Conservation (phyloP, 2,113 vertebrate genomes). For the Gobius niger region DNA sequence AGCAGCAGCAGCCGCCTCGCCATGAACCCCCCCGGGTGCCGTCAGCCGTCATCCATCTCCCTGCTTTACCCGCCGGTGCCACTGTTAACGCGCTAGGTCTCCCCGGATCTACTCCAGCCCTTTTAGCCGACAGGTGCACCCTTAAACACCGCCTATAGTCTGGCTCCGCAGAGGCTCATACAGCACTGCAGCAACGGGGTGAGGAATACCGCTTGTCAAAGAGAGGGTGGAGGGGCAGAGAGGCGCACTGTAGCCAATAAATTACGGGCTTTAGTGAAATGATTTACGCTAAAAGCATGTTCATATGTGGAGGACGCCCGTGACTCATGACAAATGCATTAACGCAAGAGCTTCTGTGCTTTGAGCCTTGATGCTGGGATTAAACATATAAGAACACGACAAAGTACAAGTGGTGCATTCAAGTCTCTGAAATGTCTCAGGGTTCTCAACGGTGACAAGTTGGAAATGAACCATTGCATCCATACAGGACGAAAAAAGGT, state of each 20-base stretch:
- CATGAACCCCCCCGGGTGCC: conserved; percentile 44
- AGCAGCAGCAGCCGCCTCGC: conserved; percentile 59
- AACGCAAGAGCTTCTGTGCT: conserved; percentile 33
- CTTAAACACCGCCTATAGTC: conserved; percentile 20
- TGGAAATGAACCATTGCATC: too few relatives aligned
- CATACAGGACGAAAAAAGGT: too few relatives aligned
- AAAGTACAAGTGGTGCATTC: conserved; percentile 6
- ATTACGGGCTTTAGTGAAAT: conserved; percentile 4
- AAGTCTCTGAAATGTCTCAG: background rate
- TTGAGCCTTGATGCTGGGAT: conserved; percentile 32
- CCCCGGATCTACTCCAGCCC: conserved; percentile 26
- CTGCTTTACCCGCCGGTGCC: conserved; percentile 38
- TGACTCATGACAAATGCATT: conserved; percentile 46
- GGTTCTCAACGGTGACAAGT: background rate
- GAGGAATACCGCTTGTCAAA: conserved; percentile 38
- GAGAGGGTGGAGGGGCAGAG: conserved; percentile 13
- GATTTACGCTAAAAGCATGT: conserved; percentile 8
- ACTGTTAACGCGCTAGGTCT: conserved; percentile 32
- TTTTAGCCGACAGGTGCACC: conserved; percentile 30
- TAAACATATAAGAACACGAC: conserved; percentile 41
- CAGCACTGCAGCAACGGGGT: conserved; percentile 42
- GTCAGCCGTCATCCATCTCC: conserved; percentile 67
- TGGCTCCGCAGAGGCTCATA: conserved; percentile 9
- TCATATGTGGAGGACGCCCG: conserved; percentile 30
- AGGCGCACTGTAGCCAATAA: conserved; percentile 9